These are phyloP conservation scores for Dunckerocampus dactyliophorus DNA, from an alignment of 2,113 vertebrate genomes.

Conservation along the genomic window DNA sequence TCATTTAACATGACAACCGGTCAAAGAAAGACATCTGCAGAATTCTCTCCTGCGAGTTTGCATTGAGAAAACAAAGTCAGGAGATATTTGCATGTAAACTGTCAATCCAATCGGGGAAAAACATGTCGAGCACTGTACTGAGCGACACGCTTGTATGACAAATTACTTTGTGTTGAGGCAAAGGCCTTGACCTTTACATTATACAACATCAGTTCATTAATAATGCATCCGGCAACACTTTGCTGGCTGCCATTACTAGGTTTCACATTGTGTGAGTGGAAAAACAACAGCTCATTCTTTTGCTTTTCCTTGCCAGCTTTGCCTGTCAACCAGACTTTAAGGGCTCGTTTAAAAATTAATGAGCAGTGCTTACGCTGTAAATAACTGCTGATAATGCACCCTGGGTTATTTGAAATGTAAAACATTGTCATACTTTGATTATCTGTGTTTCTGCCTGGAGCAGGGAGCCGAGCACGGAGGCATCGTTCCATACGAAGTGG, in stretches of 20 bases:
- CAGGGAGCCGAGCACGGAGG: slow-evolving; percentile 31
- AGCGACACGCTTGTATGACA: slow-evolving; percentile 20
- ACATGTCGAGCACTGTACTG: slow-evolving; percentile 4
- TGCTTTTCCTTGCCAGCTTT: slow-evolving; percentile 61
- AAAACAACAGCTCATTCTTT: slow-evolving; percentile 57
- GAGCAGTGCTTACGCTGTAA: slow-evolving; percentile 71
- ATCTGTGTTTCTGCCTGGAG: slow-evolving; percentile 65
- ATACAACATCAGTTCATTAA: slow-evolving; percentile 71
- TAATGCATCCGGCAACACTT: slow-evolving; percentile 70
- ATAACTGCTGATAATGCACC: slow-evolving; percentile 72
- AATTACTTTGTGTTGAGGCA: slow-evolving; percentile 44
- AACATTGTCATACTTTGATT: slow-evolving; percentile 72
- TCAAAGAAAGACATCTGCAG: slow-evolving; percentile 39
- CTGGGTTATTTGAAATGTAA: slow-evolving; percentile 74
- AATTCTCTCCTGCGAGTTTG: slow-evolving; percentile 30
- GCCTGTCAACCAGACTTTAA: slow-evolving; percentile 71
- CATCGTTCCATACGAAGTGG: slow-evolving; percentile 40
- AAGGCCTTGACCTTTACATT: slow-evolving; percentile 63
- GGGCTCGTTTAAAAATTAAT: slow-evolving; percentile 74
- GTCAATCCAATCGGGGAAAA: background rate
- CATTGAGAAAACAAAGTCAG: slow-evolving; percentile 5
- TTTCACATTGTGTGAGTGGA: slow-evolving; percentile 60
- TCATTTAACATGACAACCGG: slow-evolving; percentile 21
- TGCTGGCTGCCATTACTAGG: slow-evolving; percentile 61
- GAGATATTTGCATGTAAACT: background rate